Percentiles rank a stretch among this genome's conserved stretches.
These are phyloP conservation scores for Diarsia dahlii DNA, from an alignment of 2,888 invertebrate species.

Conservation along the genomic window DNA sequence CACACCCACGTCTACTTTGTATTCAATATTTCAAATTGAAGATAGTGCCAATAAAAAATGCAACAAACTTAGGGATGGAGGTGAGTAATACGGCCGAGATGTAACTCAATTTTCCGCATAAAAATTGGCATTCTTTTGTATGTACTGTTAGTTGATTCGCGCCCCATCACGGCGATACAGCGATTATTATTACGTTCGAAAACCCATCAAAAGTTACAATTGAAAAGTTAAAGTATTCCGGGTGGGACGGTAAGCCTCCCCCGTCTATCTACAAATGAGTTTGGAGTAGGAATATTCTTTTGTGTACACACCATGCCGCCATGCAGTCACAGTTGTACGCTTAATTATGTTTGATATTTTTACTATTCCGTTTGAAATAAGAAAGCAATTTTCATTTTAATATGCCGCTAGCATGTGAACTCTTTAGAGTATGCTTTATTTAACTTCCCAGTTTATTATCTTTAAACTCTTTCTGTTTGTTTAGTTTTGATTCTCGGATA, in stretches of 20 bases:
- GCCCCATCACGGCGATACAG: conserved; percentile 86
- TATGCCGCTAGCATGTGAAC: conserved; percentile 54
- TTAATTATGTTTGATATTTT: conserved; percentile 75
- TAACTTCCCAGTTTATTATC: conserved; percentile 27
- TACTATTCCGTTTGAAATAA: conserved; percentile 69
- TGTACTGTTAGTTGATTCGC: conserved; percentile 84
- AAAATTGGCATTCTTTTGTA: conserved; percentile 90
- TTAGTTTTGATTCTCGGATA: conserved; percentile 20
- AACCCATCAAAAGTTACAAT: conserved; percentile 91
- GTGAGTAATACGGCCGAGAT: conserved; percentile 83
- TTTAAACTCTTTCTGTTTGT: conserved; percentile 25
- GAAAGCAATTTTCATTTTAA: conserved; percentile 66
- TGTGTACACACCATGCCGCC: conserved; percentile 80
- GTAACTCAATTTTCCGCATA: conserved; percentile 89
- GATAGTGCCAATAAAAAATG: conserved; percentile 77
- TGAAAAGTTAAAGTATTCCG: conserved; percentile 91
- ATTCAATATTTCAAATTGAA: conserved; percentile 68
- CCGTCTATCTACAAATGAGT: conserved; percentile 87
- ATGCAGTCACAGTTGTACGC: conserved; percentile 69
- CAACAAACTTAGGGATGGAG: conserved; percentile 77
- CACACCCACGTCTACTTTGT: conserved; percentile 53
- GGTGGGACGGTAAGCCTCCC: conserved; percentile 86
- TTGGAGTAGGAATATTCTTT: conserved; percentile 87
- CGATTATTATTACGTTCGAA: conserved; percentile 91
- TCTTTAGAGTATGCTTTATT: conserved; percentile 42